phyloP scores from a whole-genome alignment of 2,888 invertebrate genomes.

The Ochropacha duplaris region DNA sequence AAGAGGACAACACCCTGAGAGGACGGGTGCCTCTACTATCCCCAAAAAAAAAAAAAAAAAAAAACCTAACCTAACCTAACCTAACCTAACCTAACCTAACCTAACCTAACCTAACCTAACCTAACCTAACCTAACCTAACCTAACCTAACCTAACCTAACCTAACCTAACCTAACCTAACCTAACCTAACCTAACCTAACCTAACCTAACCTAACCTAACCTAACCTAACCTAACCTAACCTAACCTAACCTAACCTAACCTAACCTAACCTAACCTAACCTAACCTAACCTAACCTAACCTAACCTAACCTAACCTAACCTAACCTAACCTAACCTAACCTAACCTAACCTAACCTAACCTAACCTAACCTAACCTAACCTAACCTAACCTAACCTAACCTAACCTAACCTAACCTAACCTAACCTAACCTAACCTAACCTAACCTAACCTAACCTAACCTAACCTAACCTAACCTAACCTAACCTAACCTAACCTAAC shows the following conservation, averaged over 20 bases:
- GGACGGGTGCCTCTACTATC: too few species aligned
- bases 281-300: slow-evolving; percentile 24
- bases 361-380: slow-evolving; percentile 9
- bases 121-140: slow-evolving; percentile 9
- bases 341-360: slow-evolving; percentile 1
- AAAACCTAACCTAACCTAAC: slow-evolving; percentile 9
- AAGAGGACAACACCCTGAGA: too few species aligned
- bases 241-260: slow-evolving; percentile 10
- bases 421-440: slow-evolving; percentile 9
- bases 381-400: slow-evolving; percentile 9
- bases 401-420: slow-evolving; percentile 9
- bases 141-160: slow-evolving; percentile 12
- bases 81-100: slow-evolving; percentile 9
- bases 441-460: slow-evolving; percentile 10
- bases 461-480: slow-evolving; percentile 11
- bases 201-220: slow-evolving; percentile 9
- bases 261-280: slow-evolving; percentile 13
- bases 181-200: slow-evolving; percentile 9
- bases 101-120: slow-evolving; percentile 9
- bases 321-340: slow-evolving; percentile 5
- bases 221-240: slow-evolving; percentile 10
- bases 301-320: slow-evolving; percentile 14
- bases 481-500: slow-evolving; percentile 11
- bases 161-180: slow-evolving; percentile 7
- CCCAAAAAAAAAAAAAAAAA: too few species aligned